A percentile compares a stretch with the other conserved stretches of the same genome.
phyloP scores from a whole-genome alignment of 1,140 invertebrate species.

The Parasteatoda tepidariorum region DNA sequence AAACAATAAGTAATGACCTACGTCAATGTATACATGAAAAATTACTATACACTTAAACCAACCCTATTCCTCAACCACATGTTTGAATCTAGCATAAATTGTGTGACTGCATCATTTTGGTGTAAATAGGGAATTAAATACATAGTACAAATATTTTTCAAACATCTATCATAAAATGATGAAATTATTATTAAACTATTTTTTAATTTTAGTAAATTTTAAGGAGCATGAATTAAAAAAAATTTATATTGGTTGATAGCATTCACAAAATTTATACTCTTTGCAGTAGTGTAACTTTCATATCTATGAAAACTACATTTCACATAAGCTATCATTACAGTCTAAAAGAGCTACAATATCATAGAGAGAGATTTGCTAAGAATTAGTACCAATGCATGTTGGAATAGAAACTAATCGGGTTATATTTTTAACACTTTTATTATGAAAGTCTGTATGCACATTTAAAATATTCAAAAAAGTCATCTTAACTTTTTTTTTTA shows the following conservation, averaged over 20 bases:
- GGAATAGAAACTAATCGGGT: slow-evolving; percentile 22
- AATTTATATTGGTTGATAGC: not conserved
- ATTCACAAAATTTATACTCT: slow-evolving; percentile 32
- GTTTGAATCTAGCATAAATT: slow-evolving; percentile 24
- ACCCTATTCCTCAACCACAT: slow-evolving; percentile 20
- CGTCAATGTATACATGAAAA: slow-evolving; percentile 9
- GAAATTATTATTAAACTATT: not conserved
- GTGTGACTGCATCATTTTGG: slow-evolving; percentile 17
- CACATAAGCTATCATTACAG: not conserved
- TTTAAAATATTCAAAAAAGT: not conserved
- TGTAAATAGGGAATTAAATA: not conserved
- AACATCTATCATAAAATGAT: not conserved
- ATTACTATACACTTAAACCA: slow-evolving; percentile 15
- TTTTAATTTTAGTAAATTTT: not conserved
- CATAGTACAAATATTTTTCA: not conserved
- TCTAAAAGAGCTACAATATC: slow-evolving; percentile 32
- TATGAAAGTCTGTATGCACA: slow-evolving; percentile 35
- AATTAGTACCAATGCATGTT: slow-evolving; percentile 27
- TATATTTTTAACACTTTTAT: slow-evolving; percentile 3
- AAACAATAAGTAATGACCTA: slow-evolving; percentile 37
- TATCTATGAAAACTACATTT: slow-evolving; percentile 15
- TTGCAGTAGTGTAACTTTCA: slow-evolving; percentile 7
- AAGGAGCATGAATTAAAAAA: not conserved
- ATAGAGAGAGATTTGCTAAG: slow-evolving; percentile 36
- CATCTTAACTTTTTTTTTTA: not conserved